phyloP scores from a whole-genome alignment of 2,888 invertebrate species.

The Meliscaeva auricollis region DNA sequence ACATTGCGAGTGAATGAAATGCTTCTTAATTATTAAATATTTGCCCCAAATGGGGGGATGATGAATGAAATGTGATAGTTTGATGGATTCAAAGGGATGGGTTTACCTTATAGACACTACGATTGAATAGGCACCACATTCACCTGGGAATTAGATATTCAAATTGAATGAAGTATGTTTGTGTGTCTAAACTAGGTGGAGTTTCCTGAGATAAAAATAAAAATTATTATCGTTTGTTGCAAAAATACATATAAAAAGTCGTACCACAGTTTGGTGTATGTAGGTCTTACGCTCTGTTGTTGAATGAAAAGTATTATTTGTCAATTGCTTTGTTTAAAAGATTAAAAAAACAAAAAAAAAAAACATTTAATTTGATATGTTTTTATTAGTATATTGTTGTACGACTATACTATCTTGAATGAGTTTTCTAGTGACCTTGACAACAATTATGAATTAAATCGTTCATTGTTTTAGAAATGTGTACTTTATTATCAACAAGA shows the following conservation, averaged over 20 bases:
- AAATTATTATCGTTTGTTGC: neutral
- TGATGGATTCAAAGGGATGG: neutral
- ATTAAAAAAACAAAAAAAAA: slow-evolving; percentile 10
- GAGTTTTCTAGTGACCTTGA: slow-evolving; percentile 5
- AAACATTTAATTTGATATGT: neutral
- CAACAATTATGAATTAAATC: slow-evolving; percentile 17
- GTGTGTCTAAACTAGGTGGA: slow-evolving; percentile 13
- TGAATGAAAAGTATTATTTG: slow-evolving; percentile 2
- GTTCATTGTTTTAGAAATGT: slow-evolving; percentile 7
- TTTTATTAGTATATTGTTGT: neutral
- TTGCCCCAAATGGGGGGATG: slow-evolving; percentile 54
- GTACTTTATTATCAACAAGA: too few relatives aligned
- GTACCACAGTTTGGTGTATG: too few relatives aligned
- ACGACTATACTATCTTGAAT: slow-evolving; percentile 11
- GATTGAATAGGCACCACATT: slow-evolving; percentile 11
- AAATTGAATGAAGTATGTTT: slow-evolving; percentile 16
- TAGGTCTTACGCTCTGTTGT: neutral
- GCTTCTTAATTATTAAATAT: slow-evolving; percentile 57
- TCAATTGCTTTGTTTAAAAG: slow-evolving; percentile 28
- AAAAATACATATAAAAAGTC: too few relatives aligned
- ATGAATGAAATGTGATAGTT: neutral
- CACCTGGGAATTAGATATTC: slow-evolving; percentile 19
- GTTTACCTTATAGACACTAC: slow-evolving; percentile 8
- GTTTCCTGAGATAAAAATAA: slow-evolving; percentile 25
- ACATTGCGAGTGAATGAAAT: slow-evolving; percentile 58